Percentiles rank a stretch among this genome's conserved stretches.
Conservation (phyloP, 1,140 invertebrate genomes). For the Coptotermes formosanus region DNA sequence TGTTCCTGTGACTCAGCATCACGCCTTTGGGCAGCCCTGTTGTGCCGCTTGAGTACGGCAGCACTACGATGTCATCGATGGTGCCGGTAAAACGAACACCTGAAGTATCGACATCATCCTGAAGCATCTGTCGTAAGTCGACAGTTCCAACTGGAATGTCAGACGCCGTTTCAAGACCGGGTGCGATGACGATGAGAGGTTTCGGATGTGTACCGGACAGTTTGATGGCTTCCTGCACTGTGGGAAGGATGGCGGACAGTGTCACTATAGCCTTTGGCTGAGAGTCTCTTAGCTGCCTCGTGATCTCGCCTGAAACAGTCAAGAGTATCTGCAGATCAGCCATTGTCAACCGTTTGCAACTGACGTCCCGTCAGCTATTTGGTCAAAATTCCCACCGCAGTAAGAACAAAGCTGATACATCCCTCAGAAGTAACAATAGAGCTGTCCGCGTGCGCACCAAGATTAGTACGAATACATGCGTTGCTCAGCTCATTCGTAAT, state of each 20-base stretch:
- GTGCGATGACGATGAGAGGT: neutral
- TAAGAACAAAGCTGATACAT: too few species aligned
- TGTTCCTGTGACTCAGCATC: slow-evolving; percentile 67
- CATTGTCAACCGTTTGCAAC: too few species aligned
- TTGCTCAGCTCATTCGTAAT: too few species aligned
- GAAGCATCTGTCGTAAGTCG: neutral
- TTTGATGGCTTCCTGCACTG: neutral
- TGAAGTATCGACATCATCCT: slow-evolving; percentile 8
- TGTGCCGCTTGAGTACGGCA: slow-evolving; percentile 83
- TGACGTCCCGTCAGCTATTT: too few species aligned
- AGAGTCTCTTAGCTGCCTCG: neutral
- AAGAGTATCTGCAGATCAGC: too few species aligned
- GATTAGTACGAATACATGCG: too few species aligned
- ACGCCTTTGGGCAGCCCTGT: slow-evolving; percentile 89
- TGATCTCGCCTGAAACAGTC: neutral
- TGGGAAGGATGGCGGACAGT: neutral
- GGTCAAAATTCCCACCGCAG: too few species aligned
- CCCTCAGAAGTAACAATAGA: too few species aligned
- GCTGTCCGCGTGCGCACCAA: too few species aligned
- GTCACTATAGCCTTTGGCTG: neutral
- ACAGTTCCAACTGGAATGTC: neutral
- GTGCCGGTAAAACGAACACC: neutral
- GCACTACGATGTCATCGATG: slow-evolving; percentile 38
- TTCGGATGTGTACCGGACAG: neutral
- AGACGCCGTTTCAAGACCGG: neutral